These are phyloP conservation scores for Lacerta agilis DNA, from an alignment of 2,797 vertebrate genomes.

Conservation along the genomic window DNA sequence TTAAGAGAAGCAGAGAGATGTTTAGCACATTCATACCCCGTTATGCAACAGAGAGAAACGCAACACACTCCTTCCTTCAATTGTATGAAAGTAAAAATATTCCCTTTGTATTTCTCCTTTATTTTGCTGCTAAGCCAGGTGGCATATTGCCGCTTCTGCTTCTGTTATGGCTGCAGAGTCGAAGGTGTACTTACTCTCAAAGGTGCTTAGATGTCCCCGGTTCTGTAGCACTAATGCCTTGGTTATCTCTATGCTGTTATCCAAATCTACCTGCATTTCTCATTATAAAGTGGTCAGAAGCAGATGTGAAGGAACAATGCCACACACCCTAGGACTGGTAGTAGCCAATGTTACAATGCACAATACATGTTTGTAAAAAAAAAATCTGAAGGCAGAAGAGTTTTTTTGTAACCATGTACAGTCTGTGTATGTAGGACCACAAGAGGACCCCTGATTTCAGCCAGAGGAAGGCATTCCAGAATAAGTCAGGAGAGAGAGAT, in stretches of 20 bases:
- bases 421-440: slow-evolving; percentile 14
- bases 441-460: slow-evolving; percentile 7
- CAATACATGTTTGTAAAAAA: not conserved
- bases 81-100: not conserved
- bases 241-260: not conserved
- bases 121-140: slow-evolving; percentile 20
- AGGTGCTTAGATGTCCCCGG: not conserved
- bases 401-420: not conserved
- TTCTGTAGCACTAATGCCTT: not conserved
- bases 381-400: not conserved
- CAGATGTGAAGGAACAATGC: not conserved
- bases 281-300: not conserved
- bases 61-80: slow-evolving; percentile 2
- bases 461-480: slow-evolving; percentile 30
- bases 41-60: slow-evolving; percentile 25
- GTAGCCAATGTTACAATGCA: slow-evolving; percentile 7
- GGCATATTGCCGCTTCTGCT: not conserved
- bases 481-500: slow-evolving; percentile 34
- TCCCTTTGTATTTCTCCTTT: not conserved
- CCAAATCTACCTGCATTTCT: not conserved
- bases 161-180: not conserved
- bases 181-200: not conserved
- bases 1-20: not conserved
- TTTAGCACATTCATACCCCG: not conserved
- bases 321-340: not conserved